Evolutionary conservation across 2,888 invertebrate species (phyloP).

Genomic region (Acrocyrtus sp.): DNA sequence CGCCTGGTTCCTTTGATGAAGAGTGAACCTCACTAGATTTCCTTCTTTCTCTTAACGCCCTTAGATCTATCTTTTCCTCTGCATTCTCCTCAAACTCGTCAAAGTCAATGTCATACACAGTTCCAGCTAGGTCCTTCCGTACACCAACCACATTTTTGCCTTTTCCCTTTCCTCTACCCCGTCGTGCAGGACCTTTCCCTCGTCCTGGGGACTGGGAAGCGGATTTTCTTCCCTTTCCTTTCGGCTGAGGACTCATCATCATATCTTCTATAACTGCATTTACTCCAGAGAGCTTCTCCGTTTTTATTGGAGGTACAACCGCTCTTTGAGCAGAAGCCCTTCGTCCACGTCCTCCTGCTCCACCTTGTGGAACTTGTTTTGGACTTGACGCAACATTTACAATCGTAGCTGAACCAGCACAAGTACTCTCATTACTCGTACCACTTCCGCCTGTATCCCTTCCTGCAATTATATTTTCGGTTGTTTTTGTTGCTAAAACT

Average conservation of each 20-base stretch:
- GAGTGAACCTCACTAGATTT: slow-evolving; percentile 61
- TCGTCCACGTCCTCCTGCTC: slow-evolving; percentile 58
- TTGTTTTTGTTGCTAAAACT: slow-evolving; percentile 54
- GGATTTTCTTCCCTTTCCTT: slow-evolving; percentile 28
- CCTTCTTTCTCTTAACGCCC: slow-evolving; percentile 59
- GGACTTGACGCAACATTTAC: slow-evolving; percentile 28
- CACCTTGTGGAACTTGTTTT: slow-evolving; percentile 41
- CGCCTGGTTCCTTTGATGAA: background rate
- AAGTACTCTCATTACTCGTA: background rate
- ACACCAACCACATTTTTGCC: slow-evolving; percentile 64
- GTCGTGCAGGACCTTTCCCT: slow-evolving; percentile 36
- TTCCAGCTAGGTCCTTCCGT: slow-evolving; percentile 68
- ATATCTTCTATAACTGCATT: slow-evolving; percentile 46
- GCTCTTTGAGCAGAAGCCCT: slow-evolving; percentile 42
- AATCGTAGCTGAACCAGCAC: slow-evolving; percentile 29
- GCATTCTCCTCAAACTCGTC: slow-evolving; percentile 76
- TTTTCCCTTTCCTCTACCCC: slow-evolving; percentile 69
- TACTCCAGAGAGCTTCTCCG: slow-evolving; percentile 42
- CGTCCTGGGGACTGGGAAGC: slow-evolving; percentile 47
- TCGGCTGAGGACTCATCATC: slow-evolving; percentile 23
- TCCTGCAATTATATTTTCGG: slow-evolving; percentile 57
- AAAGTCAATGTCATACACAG: slow-evolving; percentile 87
- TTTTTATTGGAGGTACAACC: slow-evolving; percentile 8
- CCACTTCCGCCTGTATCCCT: no score
- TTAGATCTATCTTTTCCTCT: slow-evolving; percentile 70